Conservation (phyloP, 2,888 invertebrate species). For the Autographa gamma region DNA sequence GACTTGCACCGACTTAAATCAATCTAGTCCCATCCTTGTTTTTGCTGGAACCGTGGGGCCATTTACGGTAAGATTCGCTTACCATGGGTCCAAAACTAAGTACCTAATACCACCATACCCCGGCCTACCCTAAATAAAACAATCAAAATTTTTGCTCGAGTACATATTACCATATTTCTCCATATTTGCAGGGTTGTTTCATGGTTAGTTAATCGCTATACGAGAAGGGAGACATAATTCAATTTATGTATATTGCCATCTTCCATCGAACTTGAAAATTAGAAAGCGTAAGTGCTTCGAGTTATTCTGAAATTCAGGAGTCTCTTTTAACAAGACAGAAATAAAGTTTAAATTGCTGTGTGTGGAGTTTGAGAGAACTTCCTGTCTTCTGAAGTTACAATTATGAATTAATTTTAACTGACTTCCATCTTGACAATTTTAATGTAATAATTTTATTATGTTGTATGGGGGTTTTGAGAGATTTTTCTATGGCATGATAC, state of each 20-base stretch:
- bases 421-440: too few species aligned
- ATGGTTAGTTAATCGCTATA: slow-evolving; percentile 2
- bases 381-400: not conserved
- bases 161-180: slow-evolving; percentile 2
- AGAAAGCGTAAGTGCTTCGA: not conserved
- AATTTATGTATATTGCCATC: slow-evolving; percentile 9
- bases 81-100: too few species aligned
- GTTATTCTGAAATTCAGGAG: not conserved
- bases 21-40: too few species aligned
- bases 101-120: not conserved
- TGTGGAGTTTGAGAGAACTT: not conserved
- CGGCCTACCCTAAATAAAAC: not conserved
- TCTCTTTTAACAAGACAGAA: not conserved
- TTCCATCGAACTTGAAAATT: not conserved
- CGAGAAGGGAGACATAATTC: not conserved
- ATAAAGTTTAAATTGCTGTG: not conserved
- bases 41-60: too few species aligned
- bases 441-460: too few species aligned
- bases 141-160: not conserved
- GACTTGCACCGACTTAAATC: too few species aligned
- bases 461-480: too few species aligned
- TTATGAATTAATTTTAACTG: not conserved
- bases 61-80: too few species aligned
- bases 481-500: too few species aligned
- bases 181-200: not conserved